Conservation (phyloP, 2,797 vertebrate genomes). For the Chromobotia macracanthus region DNA sequence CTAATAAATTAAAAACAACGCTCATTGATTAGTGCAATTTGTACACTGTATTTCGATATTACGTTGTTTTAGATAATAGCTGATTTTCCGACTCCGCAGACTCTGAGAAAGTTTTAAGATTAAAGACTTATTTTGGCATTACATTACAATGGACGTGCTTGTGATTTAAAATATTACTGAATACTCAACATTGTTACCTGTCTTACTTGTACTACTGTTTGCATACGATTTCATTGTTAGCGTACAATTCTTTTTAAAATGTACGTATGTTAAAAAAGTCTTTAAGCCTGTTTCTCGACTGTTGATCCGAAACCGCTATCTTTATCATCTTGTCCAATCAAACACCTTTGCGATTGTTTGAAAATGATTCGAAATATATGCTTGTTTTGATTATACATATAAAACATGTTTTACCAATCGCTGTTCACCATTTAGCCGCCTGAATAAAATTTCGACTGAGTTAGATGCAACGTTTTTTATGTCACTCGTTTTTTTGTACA, state of each 20-base stretch:
- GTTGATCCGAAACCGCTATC: slow-evolving; percentile 54
- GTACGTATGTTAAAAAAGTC: slow-evolving; percentile 51
- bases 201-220: slow-evolving; percentile 55
- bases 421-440: slow-evolving; percentile 60
- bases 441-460: slow-evolving; percentile 63
- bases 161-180: slow-evolving; percentile 51
- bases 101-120: slow-evolving; percentile 51
- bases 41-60: slow-evolving; percentile 45
- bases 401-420: slow-evolving; percentile 59
- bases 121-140: slow-evolving; percentile 50
- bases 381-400: slow-evolving; percentile 57
- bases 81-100: slow-evolving; percentile 42
- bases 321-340: slow-evolving; percentile 42
- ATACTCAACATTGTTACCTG: slow-evolving; percentile 53
- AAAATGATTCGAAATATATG: slow-evolving; percentile 52
- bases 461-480: slow-evolving; percentile 52
- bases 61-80: slow-evolving; percentile 45
- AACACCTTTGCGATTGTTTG: slow-evolving; percentile 42
- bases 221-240: slow-evolving; percentile 54
- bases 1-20: slow-evolving; percentile 48
- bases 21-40: slow-evolving; percentile 43
- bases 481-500: slow-evolving; percentile 45
- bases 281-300: slow-evolving; percentile 52
- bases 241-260: slow-evolving; percentile 49
- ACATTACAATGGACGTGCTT: slow-evolving; percentile 54